Percentiles rank a stretch among this genome's conserved stretches.
Conservation (phyloP, 1,140 invertebrate genomes). For the Pomacea maculata region DNA sequence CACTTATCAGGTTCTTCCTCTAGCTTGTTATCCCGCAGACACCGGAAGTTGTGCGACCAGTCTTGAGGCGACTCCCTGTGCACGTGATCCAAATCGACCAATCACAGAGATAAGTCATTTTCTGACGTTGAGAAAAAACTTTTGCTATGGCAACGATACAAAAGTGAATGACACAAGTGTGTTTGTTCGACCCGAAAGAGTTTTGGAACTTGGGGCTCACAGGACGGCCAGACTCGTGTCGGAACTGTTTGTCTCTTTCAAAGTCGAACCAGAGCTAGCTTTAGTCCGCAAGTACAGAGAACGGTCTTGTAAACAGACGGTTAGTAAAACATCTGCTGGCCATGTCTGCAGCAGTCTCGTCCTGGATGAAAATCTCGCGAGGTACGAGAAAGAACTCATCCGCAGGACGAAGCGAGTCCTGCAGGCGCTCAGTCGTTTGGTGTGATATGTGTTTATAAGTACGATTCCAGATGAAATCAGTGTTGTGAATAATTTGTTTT, state of each 20-base stretch:
- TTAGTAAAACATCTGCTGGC: too few relatives aligned
- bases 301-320: background rate
- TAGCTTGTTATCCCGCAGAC: background rate
- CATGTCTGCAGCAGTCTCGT: background rate
- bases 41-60: background rate
- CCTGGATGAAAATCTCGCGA: conserved; percentile 1
- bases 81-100: background rate
- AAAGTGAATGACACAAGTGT: background rate
- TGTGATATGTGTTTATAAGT: too few relatives aligned
- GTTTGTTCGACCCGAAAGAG: conserved; percentile 5
- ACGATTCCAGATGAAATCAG: too few relatives aligned
- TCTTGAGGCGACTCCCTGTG: background rate
- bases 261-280: background rate
- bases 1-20: background rate
- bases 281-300: background rate
- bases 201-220: background rate
- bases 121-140: conserved; percentile 1
- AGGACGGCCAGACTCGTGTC: background rate
- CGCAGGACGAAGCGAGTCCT: conserved; percentile 1
- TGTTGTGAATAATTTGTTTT: too few relatives aligned
- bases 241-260: background rate
- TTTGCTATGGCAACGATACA: background rate
- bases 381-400: background rate
- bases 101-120: background rate
- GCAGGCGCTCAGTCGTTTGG: background rate